Conservation (phyloP, 2,888 invertebrate species). For the Adela reaumurella region DNA sequence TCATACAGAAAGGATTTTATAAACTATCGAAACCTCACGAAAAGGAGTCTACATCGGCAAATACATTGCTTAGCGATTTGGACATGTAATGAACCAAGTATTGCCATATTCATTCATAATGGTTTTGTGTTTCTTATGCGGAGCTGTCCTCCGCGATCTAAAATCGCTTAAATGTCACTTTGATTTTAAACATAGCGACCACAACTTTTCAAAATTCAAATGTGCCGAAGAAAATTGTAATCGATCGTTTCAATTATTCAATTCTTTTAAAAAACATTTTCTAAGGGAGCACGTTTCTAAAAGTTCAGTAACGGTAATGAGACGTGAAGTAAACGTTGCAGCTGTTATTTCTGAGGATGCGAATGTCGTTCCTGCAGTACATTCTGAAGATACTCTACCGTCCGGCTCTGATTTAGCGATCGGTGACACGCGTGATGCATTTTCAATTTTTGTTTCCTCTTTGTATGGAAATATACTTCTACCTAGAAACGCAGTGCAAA, state of each 20-base stretch:
- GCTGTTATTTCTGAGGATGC: too few species aligned
- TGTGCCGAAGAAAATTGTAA: conserved; percentile 1
- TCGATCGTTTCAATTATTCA: neutral
- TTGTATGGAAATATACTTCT: neutral
- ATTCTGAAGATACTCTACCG: too few species aligned
- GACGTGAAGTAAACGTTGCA: too few species aligned
- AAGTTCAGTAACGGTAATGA: too few species aligned
- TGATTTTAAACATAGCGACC: neutral
- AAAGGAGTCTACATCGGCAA: neutral
- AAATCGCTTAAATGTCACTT: neutral
- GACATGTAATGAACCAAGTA: neutral
- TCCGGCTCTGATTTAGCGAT: too few species aligned
- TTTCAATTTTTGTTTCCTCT: neutral
- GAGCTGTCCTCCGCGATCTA: neutral
- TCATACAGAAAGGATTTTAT: conserved; percentile 4
- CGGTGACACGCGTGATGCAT: too few species aligned
- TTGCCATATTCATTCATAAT: neutral
- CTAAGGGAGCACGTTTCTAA: too few species aligned
- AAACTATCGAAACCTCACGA: conserved; percentile 2
- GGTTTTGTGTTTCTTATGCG: neutral
- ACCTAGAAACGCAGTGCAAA: neutral
- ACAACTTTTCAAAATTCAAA: neutral
- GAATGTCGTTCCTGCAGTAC: too few species aligned
- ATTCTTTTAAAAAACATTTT: neutral
- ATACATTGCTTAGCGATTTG: neutral